Base-by-base conservation (phyloP, 53 echinoderm and acorn worm species). In the Stichopus horrens region DNA sequence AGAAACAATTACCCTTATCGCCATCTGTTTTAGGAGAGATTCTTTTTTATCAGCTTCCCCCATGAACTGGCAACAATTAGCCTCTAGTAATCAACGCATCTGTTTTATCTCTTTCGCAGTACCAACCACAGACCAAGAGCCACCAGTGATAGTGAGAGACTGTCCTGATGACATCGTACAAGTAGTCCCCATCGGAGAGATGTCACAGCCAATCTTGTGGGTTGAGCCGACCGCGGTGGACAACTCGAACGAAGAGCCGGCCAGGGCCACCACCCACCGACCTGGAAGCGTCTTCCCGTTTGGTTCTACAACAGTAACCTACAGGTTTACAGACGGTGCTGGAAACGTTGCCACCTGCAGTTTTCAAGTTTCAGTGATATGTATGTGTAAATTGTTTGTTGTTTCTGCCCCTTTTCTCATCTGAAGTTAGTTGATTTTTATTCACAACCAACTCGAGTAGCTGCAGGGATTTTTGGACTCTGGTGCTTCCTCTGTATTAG, bases 71-170 rank as follows among this genome's bases (percentile, higher is more conserved):
- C 37, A 1, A 37, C 37, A 37, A 37, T 37, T 37, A 37, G 2
- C 37, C 37, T 37, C 37, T 37, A 37, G 37, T 37, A 37, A 37
- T 37, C 37, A 2, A 37, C 37, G 37, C 37, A 37, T 37, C 37
- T 37, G 2, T 37, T 37, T 71, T 71, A 71, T 71, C 16, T 76
- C 18, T 18, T 23, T 85, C 66, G 14, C 58, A 85, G 85, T 52
- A 58, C 53, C n/a, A 23, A 81, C 14, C 21, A 66, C 67, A 66
- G 85, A 85, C 58, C 85, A 85, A 51, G 51, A 23, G 9, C 21
- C 67, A 67, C 85, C 85, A 85, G 67, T 85, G 16, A 85, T 85
- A 18, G 66, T 23, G 9, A 63, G 63, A 85, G 66, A 65, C 66
- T 85, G 85, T 22, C 85, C 85, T 51, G 85, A 7, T 23, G 85